These are phyloP conservation scores for Lasioglossum lativentre DNA, from an alignment of 2,888 invertebrate genomes.

Conservation along the genomic window DNA sequence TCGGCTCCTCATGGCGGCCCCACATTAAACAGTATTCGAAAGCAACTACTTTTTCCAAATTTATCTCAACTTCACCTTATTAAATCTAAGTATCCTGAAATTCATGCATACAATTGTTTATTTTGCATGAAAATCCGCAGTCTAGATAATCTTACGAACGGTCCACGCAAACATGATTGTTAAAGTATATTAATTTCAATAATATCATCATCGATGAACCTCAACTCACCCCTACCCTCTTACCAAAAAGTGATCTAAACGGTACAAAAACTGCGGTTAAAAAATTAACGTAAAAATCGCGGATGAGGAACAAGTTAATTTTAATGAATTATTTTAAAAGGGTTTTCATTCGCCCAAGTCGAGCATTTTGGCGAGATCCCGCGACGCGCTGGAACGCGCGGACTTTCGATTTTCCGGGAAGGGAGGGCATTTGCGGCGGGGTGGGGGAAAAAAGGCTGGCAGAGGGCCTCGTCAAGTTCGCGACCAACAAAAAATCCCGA, in stretches of 20 bases:
- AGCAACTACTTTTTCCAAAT: not conserved
- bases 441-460: not conserved
- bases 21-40: not conserved
- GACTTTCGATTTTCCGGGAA: conserved; percentile 6
- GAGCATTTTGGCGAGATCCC: not conserved
- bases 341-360: not conserved
- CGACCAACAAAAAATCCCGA: conserved; percentile 9
- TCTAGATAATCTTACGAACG: not conserved
- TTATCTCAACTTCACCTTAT: not conserved
- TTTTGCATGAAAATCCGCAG: not conserved
- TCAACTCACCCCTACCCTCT: not conserved
- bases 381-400: not conserved
- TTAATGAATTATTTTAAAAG: not conserved
- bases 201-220: not conserved
- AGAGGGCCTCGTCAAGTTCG: conserved; percentile 14
- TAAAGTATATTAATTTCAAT: not conserved
- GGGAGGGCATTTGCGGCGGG: not conserved
- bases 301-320: not conserved
- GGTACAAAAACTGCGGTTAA: too few species aligned
- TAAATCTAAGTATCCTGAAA: not conserved
- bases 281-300: not conserved
- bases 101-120: not conserved
- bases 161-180: not conserved
- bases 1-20: not conserved
- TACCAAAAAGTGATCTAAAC: not conserved